Conservation (phyloP, 2,797 vertebrate species). For the Anguilla obscura region DNA sequence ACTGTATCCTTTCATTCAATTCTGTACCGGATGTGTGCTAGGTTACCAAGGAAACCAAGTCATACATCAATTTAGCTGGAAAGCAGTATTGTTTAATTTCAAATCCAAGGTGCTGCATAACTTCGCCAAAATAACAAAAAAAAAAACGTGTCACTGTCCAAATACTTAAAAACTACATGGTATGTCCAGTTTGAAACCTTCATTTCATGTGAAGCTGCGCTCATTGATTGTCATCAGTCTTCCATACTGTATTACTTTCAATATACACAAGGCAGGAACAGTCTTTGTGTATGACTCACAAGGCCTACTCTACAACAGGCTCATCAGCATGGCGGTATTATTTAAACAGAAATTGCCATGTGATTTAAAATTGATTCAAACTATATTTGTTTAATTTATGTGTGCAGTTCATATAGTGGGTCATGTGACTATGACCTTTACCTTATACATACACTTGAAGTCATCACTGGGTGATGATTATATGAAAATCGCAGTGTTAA, state of each 20-base stretch:
- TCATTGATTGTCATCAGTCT: not conserved
- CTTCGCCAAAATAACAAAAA: not conserved
- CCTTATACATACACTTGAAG: not conserved
- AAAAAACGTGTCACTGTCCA: not conserved
- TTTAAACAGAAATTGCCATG: not conserved
- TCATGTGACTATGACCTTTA: not conserved
- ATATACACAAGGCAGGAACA: not conserved
- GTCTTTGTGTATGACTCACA: not conserved
- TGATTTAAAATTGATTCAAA: not conserved
- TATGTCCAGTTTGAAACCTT: not conserved
- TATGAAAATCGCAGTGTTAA: not conserved
- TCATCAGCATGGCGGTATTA: not conserved
- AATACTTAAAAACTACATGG: not conserved
- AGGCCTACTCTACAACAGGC: not conserved
- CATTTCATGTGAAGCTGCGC: not conserved
- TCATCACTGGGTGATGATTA: not conserved
- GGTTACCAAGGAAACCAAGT: not conserved
- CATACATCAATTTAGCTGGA: not conserved
- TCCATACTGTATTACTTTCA: not conserved
- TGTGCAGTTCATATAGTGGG: not conserved
- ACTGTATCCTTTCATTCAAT: not conserved
- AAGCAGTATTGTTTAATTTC: not conserved
- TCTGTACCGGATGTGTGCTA: not conserved
- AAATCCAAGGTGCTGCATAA: too few species aligned
- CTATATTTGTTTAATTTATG: not conserved